phyloP scores from a whole-genome alignment of 2,113 vertebrate genomes.

The Oryzias melastigma region DNA sequence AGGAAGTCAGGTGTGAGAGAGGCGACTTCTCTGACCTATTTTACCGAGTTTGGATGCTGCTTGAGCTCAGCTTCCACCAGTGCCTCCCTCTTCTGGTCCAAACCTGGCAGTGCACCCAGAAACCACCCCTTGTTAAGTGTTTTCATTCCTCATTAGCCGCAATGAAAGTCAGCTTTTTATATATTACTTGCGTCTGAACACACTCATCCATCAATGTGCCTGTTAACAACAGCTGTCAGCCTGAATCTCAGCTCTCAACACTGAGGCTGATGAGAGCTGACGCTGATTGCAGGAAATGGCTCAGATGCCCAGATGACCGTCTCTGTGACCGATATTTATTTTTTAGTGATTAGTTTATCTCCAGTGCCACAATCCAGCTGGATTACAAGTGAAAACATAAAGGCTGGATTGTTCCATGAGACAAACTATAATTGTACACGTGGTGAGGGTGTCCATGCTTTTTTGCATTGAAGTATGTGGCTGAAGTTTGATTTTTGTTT shows the following conservation, averaged over 20 bases:
- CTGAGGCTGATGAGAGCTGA: constrained; percentile 20
- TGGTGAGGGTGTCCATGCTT: constrained; percentile 36
- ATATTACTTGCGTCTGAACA: constrained; percentile 40
- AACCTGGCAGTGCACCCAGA: constrained; percentile 9
- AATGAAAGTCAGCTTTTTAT: constrained; percentile 44
- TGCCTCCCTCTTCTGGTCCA: constrained; percentile 67
- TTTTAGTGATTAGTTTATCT: neutral
- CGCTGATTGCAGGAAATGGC: constrained; percentile 23
- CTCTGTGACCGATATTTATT: neutral
- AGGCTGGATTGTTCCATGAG: constrained; percentile 20
- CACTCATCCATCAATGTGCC: constrained; percentile 38
- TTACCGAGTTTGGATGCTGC: constrained; percentile 41
- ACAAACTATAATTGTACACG: constrained; percentile 28
- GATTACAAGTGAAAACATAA: constrained; percentile 28
- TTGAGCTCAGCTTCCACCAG: constrained; percentile 31
- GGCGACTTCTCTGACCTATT: constrained; percentile 67
- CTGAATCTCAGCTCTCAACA: constrained; percentile 16
- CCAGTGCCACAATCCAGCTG: neutral
- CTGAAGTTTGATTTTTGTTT: constrained; percentile 9
- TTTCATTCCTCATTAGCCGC: constrained; percentile 59
- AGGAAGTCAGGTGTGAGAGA: constrained; percentile 46
- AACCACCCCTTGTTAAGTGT: constrained; percentile 11
- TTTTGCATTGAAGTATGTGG: constrained; percentile 28
- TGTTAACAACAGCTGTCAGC: constrained; percentile 46
- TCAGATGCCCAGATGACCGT: constrained; percentile 1